Base-by-base conservation (phyloP, 2,888 invertebrate species). In the Yponomeuta plumbellus region DNA sequence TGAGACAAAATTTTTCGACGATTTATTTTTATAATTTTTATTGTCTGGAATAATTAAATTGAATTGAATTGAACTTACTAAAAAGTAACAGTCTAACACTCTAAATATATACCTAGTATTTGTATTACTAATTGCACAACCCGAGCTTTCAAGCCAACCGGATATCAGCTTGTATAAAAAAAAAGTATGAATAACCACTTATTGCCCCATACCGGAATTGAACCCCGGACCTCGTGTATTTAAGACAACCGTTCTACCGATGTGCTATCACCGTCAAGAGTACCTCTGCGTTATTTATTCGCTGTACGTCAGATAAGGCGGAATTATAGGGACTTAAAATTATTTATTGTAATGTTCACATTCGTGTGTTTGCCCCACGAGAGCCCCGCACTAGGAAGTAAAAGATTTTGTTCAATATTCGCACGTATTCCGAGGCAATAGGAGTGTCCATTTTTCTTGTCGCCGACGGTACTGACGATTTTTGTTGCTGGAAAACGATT, bases 321-420 rank as follows among this genome's bases (percentile, higher is more conserved):
- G 69, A 75, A 74, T 73, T 73, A 74, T 75, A 75, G 72, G 67
- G 70, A 73, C 73, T 72, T 73, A 64, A 71, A 71, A 72, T 74
- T 75, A 72, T 72, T 72, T 72, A 72, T 72, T 22, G 69, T 61
- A 22, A 11, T 68, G 66, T 67, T 62, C 63, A 13, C n/a, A 52
- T 56, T 64, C 56, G 26, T 56, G 26, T 56, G 20, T 62, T 62
- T 58, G n/a, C 58, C 22, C 10, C 22, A 22, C n/a, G 58, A 58
- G 44, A 11, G 44, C 17, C 17, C 17, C 13, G 17, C 44, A 52
- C 44, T 52, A 52, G 44, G 44, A 52, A 52, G 17, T 52, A 52
- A 1, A 17, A 13, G 1, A 0, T 52, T 52, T 52, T 52, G 44
- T 52, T 52, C 17, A 8, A 52, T 4, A 52, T 17, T 52, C 44